A percentile compares a stretch with the other conserved stretches of the same genome.
Evolutionary conservation across 2,888 invertebrate species (phyloP).

Genomic region (Clivina fossor): DNA sequence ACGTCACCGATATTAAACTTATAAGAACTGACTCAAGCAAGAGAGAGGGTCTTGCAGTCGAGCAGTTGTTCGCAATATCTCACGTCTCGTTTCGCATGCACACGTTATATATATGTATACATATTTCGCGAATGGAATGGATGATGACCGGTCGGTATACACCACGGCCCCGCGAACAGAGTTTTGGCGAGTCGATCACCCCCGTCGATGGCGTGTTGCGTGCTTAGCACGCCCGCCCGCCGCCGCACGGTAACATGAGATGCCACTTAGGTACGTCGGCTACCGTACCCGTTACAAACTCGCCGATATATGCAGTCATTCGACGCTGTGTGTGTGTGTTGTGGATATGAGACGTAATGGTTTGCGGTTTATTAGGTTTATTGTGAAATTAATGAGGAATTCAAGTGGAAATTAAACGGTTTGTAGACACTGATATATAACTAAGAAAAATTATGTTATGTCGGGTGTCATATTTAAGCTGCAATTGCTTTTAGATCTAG

Average conservation of each 20-base stretch:
- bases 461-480: too few relatives aligned
- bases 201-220: conserved; percentile 1
- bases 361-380: too few relatives aligned
- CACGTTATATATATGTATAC: too few relatives aligned
- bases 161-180: neutral
- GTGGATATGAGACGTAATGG: too few relatives aligned
- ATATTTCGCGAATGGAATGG: conserved; percentile 13
- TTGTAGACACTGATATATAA: too few relatives aligned
- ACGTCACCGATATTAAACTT: too few relatives aligned
- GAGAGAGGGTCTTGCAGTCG: too few relatives aligned
- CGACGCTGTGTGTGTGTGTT: neutral
- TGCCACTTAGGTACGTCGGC: conserved; percentile 14
- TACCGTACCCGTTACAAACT: conserved; percentile 4
- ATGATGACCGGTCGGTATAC: neutral
- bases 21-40: too few relatives aligned
- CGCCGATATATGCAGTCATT: neutral
- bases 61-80: conserved; percentile 9
- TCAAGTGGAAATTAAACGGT: too few relatives aligned
- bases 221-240: conserved; percentile 3
- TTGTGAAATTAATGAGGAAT: too few relatives aligned
- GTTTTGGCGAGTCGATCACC: conserved; percentile 3
- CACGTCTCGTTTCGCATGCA: conserved; percentile 6
- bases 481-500: too few relatives aligned
- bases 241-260: conserved; percentile 4
- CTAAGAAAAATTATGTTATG: too few relatives aligned